Conservation (phyloP, 2,888 invertebrate species). For the Nycteola revayana region DNA sequence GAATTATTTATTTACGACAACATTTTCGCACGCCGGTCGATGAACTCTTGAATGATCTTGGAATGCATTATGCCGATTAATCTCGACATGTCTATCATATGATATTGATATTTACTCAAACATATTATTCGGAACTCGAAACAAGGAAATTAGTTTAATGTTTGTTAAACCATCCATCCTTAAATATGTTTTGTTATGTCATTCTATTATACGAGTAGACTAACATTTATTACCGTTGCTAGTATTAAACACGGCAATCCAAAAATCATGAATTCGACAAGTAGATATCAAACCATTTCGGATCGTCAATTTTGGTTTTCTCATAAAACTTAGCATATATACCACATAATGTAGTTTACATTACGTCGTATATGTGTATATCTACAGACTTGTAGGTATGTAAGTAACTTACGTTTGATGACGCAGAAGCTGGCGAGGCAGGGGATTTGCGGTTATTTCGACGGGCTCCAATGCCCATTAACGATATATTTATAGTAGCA, state of each 20-base stretch:
- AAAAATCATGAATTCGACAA: too few relatives aligned
- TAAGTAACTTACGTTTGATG: constrained; percentile 13
- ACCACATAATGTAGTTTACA: too few relatives aligned
- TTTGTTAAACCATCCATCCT: too few relatives aligned
- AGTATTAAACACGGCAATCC: too few relatives aligned
- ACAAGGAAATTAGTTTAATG: constrained; percentile 5
- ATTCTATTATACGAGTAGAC: too few relatives aligned
- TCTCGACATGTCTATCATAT: constrained; percentile 53
- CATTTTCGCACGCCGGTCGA: constrained; percentile 81
- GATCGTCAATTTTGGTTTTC: too few relatives aligned
- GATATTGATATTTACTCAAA: constrained; percentile 29
- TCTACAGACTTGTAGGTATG: too few relatives aligned
- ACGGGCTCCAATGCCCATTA: constrained; percentile 36
- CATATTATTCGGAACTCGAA: constrained; percentile 16
- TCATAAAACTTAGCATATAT: too few relatives aligned
- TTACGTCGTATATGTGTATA: too few relatives aligned
- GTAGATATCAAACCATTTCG: too few relatives aligned
- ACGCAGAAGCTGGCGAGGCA: constrained; percentile 27
- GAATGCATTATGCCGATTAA: constrained; percentile 76
- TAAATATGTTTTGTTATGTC: too few relatives aligned
- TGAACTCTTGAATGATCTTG: constrained; percentile 77
- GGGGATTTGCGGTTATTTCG: constrained; percentile 50
- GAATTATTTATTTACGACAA: constrained; percentile 83
- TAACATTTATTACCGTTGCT: too few relatives aligned
- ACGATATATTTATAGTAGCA: constrained; percentile 50